Evolutionary conservation across 2,113 vertebrate species (phyloP).

Genomic region (Hyperopisus bebe): DNA sequence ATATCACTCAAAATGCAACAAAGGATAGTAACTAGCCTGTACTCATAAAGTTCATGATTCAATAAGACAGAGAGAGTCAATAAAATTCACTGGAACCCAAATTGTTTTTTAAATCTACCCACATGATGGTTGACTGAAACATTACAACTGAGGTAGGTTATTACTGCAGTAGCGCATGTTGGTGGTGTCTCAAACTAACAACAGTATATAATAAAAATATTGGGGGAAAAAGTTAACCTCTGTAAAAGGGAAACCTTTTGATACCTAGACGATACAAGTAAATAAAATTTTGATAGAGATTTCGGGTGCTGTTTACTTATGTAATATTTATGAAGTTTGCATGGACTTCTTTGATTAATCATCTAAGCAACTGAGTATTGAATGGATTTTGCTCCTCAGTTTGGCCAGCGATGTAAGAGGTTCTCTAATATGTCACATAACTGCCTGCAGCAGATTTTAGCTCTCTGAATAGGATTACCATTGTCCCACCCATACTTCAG

Average conservation of each 20-base stretch:
- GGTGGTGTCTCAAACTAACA: too few species aligned
- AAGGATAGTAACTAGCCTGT: not conserved
- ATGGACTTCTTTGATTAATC: not conserved
- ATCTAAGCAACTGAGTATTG: conserved; percentile 37
- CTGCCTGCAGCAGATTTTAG: conserved; percentile 30
- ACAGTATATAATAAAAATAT: not conserved
- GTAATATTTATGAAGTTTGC: conserved; percentile 16
- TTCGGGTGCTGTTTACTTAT: not conserved
- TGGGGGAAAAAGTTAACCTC: not conserved
- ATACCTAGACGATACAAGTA: not conserved
- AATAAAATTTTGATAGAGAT: not conserved
- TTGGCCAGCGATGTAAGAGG: conserved; percentile 49
- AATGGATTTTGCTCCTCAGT: conserved; percentile 42
- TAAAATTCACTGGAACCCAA: not conserved
- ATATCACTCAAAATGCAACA: not conserved
- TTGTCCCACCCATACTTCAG: conserved; percentile 36
- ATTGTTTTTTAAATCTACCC: not conserved
- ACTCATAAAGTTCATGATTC: not conserved
- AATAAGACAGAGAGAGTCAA: not conserved
- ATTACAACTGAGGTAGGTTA: not conserved
- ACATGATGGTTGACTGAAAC: not conserved
- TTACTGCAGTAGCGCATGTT: not conserved
- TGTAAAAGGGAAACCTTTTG: not conserved
- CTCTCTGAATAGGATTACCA: conserved; percentile 51
- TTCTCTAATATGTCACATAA: conserved; percentile 31